Evolutionary conservation across 1,140 invertebrate genomes (phyloP).

Genomic region (Gerris buenoi): DNA sequence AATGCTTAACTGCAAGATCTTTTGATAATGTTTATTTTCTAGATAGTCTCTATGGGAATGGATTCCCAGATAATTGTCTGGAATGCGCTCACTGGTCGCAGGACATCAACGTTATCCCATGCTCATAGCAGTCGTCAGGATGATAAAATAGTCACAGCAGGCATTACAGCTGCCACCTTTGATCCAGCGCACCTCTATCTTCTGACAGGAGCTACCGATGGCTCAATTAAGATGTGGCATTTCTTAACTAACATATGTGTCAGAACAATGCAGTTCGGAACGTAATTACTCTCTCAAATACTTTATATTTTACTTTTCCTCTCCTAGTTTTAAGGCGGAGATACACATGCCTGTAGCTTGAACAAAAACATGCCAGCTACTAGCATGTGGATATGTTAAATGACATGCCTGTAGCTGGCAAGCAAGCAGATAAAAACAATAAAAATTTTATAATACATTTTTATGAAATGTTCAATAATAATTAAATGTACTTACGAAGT

Average conservation of each 20-base stretch:
- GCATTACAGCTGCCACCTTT: slow-evolving; percentile 61
- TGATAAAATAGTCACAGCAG: slow-evolving; percentile 42
- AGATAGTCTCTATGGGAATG: slow-evolving; percentile 2
- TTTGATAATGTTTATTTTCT: neutral
- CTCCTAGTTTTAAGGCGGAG: no score
- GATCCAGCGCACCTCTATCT: slow-evolving; percentile 50
- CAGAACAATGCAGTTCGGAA: slow-evolving; percentile 39
- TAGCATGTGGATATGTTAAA: no score
- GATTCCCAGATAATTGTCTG: slow-evolving; percentile 28
- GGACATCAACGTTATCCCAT: slow-evolving; percentile 42
- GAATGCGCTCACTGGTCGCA: slow-evolving; percentile 40
- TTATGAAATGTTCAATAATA: no score
- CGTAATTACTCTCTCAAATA: no score
- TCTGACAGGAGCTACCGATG: slow-evolving; percentile 46
- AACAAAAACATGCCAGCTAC: no score
- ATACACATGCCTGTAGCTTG: no score
- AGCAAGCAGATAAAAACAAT: no score
- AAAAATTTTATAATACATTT: no score
- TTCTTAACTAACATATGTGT: slow-evolving; percentile 56
- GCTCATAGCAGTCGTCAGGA: slow-evolving; percentile 43
- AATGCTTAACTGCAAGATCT: neutral
- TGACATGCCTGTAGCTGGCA: no score
- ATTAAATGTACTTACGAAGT: no score
- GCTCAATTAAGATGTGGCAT: slow-evolving; percentile 52
- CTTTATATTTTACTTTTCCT: no score